Base-by-base conservation (phyloP, 2,888 invertebrate species). In the Tenthredo mesomela region DNA sequence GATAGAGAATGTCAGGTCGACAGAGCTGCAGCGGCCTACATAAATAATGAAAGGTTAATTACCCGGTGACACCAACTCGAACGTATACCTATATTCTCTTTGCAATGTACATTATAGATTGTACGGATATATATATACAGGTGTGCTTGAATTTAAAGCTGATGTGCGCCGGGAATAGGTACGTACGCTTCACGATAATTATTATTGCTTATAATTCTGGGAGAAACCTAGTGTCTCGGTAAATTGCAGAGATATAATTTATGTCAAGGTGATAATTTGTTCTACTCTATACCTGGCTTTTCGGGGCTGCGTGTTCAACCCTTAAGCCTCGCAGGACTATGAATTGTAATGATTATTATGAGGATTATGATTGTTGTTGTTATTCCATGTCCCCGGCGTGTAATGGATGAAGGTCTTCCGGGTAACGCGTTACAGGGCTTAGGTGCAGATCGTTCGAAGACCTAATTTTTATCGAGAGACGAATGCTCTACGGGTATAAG, bases 31-130 rank as follows among this genome's bases (percentile, higher is more conserved):
- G 61, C 61, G 47, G 5, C 82, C 67, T 47, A 43, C 47, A 70
- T 65, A n/a, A 61, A 61, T 61, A 15, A 61, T 33, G 47, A 82
- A 82, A 82, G 82, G 82, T 82, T 82, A 82, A 82, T 82, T 82
- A 61, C 61, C 25, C 80, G 58, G 80, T 73, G 61, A 21, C 21
- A 80, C 40, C 25, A 18, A 54, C 29, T 50, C 47, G 7, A 47
- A 77, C 61, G 61, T 73, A 43, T 73, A 43, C 10, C 3, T 37
- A 37, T 33, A 15, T 54, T 33, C 54, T 80, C 61, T 80, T 73
- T 15, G 71, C 70, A 21, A 21, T n/a, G 40, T 43, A 43, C 43
- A 40, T 43, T 43, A 73, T 43, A 40, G 18, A 43, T 67, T 33
- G 15, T 18, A 18, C 29, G 15, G 3, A n/a, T n/a, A n/a, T n/a